Evolutionary conservation across 2,113 vertebrate species (phyloP).

Genomic region (Paradoxurus hermaphroditus): DNA sequence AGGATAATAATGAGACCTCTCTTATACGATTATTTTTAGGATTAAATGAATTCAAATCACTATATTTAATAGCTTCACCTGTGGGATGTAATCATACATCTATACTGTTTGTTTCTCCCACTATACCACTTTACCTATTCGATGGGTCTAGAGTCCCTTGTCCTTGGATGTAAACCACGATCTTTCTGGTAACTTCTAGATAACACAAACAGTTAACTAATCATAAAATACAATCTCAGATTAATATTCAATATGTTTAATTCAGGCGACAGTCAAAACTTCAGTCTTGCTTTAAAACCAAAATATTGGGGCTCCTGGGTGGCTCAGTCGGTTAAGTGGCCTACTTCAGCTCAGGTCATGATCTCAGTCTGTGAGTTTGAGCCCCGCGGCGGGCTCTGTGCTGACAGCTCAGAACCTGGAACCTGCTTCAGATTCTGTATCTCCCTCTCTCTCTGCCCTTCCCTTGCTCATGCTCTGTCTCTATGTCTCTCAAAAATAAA

Average conservation of each 20-base stretch:
- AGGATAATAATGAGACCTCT: background rate
- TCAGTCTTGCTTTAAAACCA: background rate
- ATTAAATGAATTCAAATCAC: background rate
- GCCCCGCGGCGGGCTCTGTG: no score
- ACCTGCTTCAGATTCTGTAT: no score
- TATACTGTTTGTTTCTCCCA: background rate
- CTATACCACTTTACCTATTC: background rate
- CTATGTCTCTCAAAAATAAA: no score
- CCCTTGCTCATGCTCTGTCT: no score
- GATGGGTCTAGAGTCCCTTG: background rate
- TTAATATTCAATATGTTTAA: background rate
- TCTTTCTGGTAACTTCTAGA: background rate
- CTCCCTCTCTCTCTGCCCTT: no score
- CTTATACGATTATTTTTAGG: background rate
- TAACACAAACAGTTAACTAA: background rate
- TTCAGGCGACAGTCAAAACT: background rate
- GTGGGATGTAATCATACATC: background rate
- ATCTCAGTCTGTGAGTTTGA: no score
- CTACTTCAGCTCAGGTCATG: no score
- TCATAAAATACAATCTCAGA: background rate
- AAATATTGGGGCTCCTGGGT: no score
- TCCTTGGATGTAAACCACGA: background rate
- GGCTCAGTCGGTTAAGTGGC: no score
- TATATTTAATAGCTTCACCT: background rate
- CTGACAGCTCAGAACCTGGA: no score